A percentile compares a stretch with the other conserved stretches of the same genome.
Evolutionary conservation across 1,140 invertebrate genomes (phyloP).

Genomic region (Sitodiplosis mosellana): DNA sequence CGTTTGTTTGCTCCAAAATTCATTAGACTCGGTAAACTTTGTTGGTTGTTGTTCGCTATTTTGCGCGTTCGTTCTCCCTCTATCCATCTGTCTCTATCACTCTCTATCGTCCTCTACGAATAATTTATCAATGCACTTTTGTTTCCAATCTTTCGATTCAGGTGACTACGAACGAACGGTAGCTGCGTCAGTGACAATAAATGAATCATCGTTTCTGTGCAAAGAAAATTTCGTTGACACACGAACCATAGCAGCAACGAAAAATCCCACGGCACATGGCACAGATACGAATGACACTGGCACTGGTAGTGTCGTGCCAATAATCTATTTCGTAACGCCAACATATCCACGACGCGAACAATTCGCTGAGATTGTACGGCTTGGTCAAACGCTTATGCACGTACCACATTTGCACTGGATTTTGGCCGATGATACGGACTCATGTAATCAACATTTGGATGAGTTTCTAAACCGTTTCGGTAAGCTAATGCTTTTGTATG

Average conservation of each 20-base stretch:
- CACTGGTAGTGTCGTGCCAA: constrained; percentile 9
- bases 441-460: constrained; percentile 28
- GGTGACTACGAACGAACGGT: neutral
- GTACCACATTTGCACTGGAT: constrained; percentile 78
- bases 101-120: too few relatives aligned
- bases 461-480: constrained; percentile 31
- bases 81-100: too few relatives aligned
- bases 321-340: constrained; percentile 54
- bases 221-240: constrained; percentile 15
- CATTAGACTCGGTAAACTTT: too few relatives aligned
- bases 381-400: constrained; percentile 76
- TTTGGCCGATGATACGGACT: constrained; percentile 60
- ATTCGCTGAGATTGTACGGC: constrained; percentile 71
- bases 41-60: too few relatives aligned
- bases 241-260: constrained; percentile 12
- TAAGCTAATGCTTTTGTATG: constrained; percentile 9
- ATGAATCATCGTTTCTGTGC: constrained; percentile 16
- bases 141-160: too few relatives aligned
- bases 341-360: constrained; percentile 64
- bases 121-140: too few relatives aligned
- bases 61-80: too few relatives aligned
- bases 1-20: too few relatives aligned
- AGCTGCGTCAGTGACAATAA: constrained; percentile 6
- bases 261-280: constrained; percentile 12
- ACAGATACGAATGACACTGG: constrained; percentile 10